Conservation (phyloP, 2,888 invertebrate species). For the Trichopoda pennipes region DNA sequence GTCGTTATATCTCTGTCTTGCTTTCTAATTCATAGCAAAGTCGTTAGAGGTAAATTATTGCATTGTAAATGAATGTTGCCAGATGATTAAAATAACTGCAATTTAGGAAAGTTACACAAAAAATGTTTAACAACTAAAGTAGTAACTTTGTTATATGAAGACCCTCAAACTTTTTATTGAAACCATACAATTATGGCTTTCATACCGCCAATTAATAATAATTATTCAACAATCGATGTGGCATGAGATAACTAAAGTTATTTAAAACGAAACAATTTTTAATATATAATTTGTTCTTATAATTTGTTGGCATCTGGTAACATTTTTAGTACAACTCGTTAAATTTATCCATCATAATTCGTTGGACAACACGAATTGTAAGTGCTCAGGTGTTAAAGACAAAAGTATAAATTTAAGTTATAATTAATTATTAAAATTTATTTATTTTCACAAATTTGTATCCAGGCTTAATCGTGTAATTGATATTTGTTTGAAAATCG, state of each 20-base stretch:
- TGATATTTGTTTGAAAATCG: constrained; percentile 33
- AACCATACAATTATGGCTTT: no score
- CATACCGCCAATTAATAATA: no score
- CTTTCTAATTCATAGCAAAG: background rate
- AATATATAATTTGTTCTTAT: no score
- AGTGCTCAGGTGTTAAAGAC: constrained; percentile 48
- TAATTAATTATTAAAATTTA: constrained; percentile 69
- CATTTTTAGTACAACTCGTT: constrained; percentile 44
- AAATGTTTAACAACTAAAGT: no score
- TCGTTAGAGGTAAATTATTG: no score
- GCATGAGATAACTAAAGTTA: no score
- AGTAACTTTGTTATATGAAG: no score
- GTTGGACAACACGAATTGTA: constrained; percentile 64
- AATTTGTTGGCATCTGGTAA: constrained; percentile 22
- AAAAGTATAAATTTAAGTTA: constrained; percentile 48
- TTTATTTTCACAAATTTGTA: constrained; percentile 70
- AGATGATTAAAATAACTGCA: background rate
- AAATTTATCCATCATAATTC: constrained; percentile 59
- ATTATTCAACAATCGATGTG: no score
- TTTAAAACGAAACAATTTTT: no score
- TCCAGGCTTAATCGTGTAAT: constrained; percentile 65
- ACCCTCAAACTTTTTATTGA: no score
- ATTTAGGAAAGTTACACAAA: no score
- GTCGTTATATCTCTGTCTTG: background rate
- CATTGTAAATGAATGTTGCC: background rate